Evolutionary conservation across 2,113 vertebrate species (phyloP).

Genomic region (Epinephelus moara): DNA sequence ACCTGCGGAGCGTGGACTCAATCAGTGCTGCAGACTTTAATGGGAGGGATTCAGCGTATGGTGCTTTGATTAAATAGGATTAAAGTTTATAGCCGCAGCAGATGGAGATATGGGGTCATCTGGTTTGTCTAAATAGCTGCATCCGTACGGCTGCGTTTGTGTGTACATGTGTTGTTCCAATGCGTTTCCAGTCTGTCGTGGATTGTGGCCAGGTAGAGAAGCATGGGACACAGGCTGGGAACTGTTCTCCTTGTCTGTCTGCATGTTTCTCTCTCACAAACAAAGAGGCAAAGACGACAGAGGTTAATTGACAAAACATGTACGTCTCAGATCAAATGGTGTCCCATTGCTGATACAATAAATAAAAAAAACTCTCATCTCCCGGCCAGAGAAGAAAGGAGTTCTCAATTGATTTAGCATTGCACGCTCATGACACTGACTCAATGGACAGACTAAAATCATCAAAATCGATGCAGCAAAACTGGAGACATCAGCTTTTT

Average conservation of each 20-base stretch:
- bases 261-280: not conserved
- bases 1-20: slow-evolving; percentile 1
- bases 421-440: too few relatives aligned
- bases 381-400: not conserved
- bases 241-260: not conserved
- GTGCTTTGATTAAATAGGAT: slow-evolving; percentile 28
- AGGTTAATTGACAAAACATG: slow-evolving; percentile 5
- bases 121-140: slow-evolving; percentile 47
- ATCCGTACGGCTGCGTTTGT: slow-evolving; percentile 31
- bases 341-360: not conserved
- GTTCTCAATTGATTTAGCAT: not conserved
- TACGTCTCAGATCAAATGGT: not conserved
- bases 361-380: not conserved
- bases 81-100: slow-evolving; percentile 31
- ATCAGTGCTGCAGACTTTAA: not conserved
- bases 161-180: slow-evolving; percentile 34
- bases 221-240: slow-evolving; percentile 14
- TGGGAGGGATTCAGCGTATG: not conserved
- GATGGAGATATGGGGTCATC: slow-evolving; percentile 44
- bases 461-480: not conserved
- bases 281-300: not conserved
- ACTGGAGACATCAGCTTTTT: not conserved
- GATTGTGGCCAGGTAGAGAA: slow-evolving; percentile 30
- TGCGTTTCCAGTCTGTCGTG: slow-evolving; percentile 34
- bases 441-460: not conserved